A percentile compares a stretch with the other conserved stretches of the same genome.
phyloP scores from a whole-genome alignment of 1,140 invertebrate genomes.

The Ceratina japonica region DNA sequence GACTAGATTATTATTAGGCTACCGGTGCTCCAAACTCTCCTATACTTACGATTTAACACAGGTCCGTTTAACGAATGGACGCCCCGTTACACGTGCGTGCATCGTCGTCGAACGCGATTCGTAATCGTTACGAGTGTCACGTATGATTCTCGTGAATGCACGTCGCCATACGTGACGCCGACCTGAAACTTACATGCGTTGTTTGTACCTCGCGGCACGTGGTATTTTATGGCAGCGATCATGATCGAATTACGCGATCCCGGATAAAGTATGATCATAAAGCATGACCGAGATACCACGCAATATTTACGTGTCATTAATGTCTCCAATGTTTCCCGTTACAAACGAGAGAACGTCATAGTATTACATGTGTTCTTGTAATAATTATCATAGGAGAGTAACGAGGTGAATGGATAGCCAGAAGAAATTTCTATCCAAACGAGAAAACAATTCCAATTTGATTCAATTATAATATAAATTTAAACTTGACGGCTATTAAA shows the following conservation, averaged over 20 bases:
- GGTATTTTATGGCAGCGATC: conserved; percentile 20
- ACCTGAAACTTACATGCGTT: not conserved
- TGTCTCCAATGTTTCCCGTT: not conserved
- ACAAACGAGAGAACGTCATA: not conserved
- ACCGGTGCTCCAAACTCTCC: conserved; percentile 39
- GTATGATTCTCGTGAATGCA: conserved; percentile 23
- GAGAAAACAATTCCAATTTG: not conserved
- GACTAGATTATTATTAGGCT: conserved; percentile 59
- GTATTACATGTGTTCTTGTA: not conserved
- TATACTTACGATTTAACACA: conserved; percentile 47
- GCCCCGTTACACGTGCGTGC: not conserved
- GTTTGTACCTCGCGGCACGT: conserved; percentile 25
- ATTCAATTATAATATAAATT: not conserved
- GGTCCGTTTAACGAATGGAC: conserved; percentile 14
- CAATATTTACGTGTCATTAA: not conserved
- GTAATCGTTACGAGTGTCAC: conserved; percentile 45
- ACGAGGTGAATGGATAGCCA: not conserved
- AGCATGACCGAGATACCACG: not conserved
- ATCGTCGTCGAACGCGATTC: conserved; percentile 7
- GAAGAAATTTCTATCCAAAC: not conserved
- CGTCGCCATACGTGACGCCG: conserved; percentile 1
- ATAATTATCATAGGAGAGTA: not conserved
- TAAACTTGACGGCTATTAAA: not conserved
- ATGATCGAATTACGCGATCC: conserved; percentile 18
- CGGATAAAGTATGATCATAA: not conserved